Conservation (phyloP, 2,113 vertebrate species). For the Salvelinus sp. region DNA sequence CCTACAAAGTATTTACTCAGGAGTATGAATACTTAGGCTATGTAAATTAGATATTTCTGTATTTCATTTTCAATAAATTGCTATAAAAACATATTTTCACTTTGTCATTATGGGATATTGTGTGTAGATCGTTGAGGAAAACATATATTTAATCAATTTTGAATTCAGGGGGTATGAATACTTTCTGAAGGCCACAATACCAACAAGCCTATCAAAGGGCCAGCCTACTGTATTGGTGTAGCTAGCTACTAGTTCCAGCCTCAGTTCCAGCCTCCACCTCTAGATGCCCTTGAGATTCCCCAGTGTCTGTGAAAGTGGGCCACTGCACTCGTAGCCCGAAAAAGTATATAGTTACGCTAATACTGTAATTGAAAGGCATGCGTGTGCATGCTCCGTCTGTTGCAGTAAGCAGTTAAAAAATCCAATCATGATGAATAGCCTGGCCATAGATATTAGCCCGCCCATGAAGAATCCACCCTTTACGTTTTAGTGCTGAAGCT, state of each 20-base stretch:
- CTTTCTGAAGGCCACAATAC: no score
- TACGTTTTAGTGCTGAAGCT: neutral
- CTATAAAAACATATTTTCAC: no score
- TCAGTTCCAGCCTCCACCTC: neutral
- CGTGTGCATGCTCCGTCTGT: neutral
- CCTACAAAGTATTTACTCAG: no score
- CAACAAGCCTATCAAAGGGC: no score
- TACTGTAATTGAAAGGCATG: constrained; percentile 2
- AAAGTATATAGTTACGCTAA: neutral
- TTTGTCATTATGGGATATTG: no score
- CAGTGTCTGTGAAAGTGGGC: constrained; percentile 1
- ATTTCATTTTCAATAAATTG: no score
- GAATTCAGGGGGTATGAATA: no score
- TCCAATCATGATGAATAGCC: neutral
- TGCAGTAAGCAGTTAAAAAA: neutral
- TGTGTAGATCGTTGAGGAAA: no score
- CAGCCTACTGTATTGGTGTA: neutral
- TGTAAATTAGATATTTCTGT: no score
- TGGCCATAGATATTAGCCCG: no score
- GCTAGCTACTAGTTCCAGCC: neutral
- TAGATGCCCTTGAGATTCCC: neutral
- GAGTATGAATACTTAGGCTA: no score
- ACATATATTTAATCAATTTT: no score
- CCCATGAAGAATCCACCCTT: neutral
- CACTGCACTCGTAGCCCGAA: neutral